These are phyloP conservation scores for Phymatocera aterrima DNA, from an alignment of 2,888 invertebrate species.

Conservation along the genomic window DNA sequence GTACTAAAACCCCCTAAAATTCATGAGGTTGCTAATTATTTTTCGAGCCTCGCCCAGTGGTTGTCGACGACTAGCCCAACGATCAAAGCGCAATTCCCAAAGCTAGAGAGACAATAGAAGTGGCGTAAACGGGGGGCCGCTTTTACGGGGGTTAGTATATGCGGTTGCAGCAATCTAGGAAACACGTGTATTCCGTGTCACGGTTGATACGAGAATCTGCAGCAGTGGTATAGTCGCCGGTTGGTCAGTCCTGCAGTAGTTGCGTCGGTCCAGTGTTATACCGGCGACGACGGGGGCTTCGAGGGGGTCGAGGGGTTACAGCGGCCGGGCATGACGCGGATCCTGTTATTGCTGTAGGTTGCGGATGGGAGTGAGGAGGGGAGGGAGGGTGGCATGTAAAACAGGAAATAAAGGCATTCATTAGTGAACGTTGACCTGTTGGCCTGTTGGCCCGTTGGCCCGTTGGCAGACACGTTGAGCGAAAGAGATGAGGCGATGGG, in stretches of 20 bases:
- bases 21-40: too few relatives aligned
- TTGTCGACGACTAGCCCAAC: neutral
- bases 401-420: conserved; percentile 58
- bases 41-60: too few relatives aligned
- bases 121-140: neutral
- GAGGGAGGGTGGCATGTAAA: conserved; percentile 51
- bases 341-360: conserved; percentile 32
- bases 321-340: conserved; percentile 14
- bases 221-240: neutral
- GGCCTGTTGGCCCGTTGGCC: conserved; percentile 28
- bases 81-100: neutral
- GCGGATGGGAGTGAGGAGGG: conserved; percentile 47
- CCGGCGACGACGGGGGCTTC: too few relatives aligned
- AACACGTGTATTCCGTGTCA: conserved; percentile 39
- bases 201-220: neutral
- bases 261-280: neutral
- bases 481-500: neutral
- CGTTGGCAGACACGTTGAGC: conserved; percentile 12
- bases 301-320: neutral
- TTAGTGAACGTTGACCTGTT: conserved; percentile 53
- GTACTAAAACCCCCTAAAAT: too few relatives aligned
- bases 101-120: neutral
- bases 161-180: conserved; percentile 36
- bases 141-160: neutral
- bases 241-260: conserved; percentile 2